These are phyloP conservation scores for Leptogaster cylindrica DNA, from an alignment of 2,888 invertebrate genomes.

Conservation along the genomic window DNA sequence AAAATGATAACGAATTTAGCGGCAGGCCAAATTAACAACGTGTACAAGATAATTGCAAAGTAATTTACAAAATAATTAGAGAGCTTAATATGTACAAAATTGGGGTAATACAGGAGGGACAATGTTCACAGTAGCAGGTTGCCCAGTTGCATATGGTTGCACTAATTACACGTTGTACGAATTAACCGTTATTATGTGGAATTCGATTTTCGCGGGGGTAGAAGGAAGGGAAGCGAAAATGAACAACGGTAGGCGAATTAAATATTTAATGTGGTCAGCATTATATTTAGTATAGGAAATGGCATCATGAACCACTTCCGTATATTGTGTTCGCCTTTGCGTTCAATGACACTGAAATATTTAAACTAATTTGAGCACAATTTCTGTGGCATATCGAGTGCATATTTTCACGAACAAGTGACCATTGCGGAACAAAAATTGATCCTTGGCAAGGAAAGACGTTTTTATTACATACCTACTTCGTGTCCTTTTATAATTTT, in stretches of 20 bases:
- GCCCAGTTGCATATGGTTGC: neutral
- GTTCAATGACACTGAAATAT: neutral
- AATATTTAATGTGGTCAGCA: conserved; percentile 19
- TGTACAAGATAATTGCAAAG: conserved; percentile 18
- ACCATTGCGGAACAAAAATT: conserved; percentile 6
- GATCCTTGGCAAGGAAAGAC: neutral
- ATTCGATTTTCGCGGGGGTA: conserved; percentile 13
- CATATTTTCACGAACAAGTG: neutral
- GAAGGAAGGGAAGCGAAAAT: too few species aligned
- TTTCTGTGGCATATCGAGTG: neutral
- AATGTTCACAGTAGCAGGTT: neutral
- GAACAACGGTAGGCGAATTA: too few species aligned
- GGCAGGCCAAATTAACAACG: conserved; percentile 1
- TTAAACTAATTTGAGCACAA: neutral
- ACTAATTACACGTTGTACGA: conserved; percentile 10
- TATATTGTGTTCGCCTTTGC: neutral
- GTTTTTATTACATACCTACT: neutral
- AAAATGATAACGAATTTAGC: neutral
- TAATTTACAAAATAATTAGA: conserved; percentile 33
- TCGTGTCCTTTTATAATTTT: conserved; percentile 13
- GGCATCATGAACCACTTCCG: conserved; percentile 8
- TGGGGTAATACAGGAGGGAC: conserved; percentile 9
- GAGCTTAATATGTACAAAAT: conserved; percentile 21
- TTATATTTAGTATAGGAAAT: conserved; percentile 10
- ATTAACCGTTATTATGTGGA: neutral